A percentile compares a stretch with the other conserved stretches of the same genome.
These are phyloP conservation scores for Calcarius ornatus DNA, from an alignment of 2,113 vertebrate genomes.

Conservation along the genomic window DNA sequence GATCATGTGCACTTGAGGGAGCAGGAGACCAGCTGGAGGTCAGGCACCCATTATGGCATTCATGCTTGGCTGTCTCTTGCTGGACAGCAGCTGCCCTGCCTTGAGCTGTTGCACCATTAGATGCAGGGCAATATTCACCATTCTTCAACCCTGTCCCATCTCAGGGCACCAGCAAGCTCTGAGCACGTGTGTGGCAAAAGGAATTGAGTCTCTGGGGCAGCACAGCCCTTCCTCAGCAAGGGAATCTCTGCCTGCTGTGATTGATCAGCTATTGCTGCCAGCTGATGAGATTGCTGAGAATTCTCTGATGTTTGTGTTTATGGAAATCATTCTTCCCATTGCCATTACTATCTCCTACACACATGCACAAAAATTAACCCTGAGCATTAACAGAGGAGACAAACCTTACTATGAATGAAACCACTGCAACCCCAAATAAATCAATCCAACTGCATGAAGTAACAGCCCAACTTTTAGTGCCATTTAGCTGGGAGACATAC, in stretches of 20 bases:
- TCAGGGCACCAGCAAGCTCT: background rate
- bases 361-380: background rate
- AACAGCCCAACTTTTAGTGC: background rate
- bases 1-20: background rate
- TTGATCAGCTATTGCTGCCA: background rate
- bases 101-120: background rate
- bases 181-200: fast-evolving
- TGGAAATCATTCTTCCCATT: background rate
- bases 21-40: background rate
- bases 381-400: background rate
- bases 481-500: background rate
- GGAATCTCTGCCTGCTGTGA: background rate
- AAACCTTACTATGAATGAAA: background rate
- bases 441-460: background rate
- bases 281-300: background rate
- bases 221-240: background rate
- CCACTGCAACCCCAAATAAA: background rate
- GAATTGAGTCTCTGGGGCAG: background rate
- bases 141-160: background rate
- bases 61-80: background rate
- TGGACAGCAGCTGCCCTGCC: background rate
- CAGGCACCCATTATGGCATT: background rate
- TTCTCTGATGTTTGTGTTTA: background rate
- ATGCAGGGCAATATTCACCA: background rate
- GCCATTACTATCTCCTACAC: background rate